Evolutionary conservation across 2,888 invertebrate species (phyloP).

Genomic region (Junonia oenone): DNA sequence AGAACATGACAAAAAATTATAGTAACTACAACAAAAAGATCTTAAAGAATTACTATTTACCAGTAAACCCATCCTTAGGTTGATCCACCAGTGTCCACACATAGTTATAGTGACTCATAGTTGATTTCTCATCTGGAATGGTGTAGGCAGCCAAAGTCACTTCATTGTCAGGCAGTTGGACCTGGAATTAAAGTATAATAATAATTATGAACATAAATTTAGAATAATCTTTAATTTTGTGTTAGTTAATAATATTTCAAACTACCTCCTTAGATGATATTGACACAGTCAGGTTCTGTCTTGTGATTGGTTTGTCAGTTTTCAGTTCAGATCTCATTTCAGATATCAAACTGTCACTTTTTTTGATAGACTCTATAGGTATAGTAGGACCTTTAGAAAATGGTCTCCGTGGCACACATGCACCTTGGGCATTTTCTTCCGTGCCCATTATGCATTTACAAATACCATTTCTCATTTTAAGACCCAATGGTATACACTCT

Average conservation of each 20-base stretch:
- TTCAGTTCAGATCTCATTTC: conserved; percentile 45
- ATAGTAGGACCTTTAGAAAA: conserved; percentile 64
- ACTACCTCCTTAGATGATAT: conserved; percentile 87
- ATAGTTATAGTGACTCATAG: conserved; percentile 89
- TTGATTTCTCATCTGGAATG: conserved; percentile 85
- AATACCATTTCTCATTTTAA: conserved; percentile 82
- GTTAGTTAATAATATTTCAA: not conserved
- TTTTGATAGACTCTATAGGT: conserved; percentile 54
- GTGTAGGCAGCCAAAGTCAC: conserved; percentile 91
- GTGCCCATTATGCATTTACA: conserved; percentile 86
- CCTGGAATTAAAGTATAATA: conserved; percentile 44
- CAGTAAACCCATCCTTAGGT: conserved; percentile 86
- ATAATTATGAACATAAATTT: too few species aligned
- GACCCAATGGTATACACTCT: conserved; percentile 80
- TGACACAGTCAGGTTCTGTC: conserved; percentile 85
- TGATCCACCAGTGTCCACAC: conserved; percentile 93
- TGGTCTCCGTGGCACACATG: conserved; percentile 56
- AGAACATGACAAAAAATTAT: too few species aligned
- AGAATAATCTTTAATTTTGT: too few species aligned
- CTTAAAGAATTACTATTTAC: conserved; percentile 41
- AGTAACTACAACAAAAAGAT: not conserved
- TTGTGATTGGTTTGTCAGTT: conserved; percentile 60
- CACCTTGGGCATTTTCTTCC: conserved; percentile 59
- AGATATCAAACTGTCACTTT: conserved; percentile 42
- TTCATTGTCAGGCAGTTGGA: conserved; percentile 88